Percentiles rank a stretch among this genome's conserved stretches.
phyloP scores from a whole-genome alignment of 2,888 invertebrate genomes.

The Drosophila subquinaria region DNA sequence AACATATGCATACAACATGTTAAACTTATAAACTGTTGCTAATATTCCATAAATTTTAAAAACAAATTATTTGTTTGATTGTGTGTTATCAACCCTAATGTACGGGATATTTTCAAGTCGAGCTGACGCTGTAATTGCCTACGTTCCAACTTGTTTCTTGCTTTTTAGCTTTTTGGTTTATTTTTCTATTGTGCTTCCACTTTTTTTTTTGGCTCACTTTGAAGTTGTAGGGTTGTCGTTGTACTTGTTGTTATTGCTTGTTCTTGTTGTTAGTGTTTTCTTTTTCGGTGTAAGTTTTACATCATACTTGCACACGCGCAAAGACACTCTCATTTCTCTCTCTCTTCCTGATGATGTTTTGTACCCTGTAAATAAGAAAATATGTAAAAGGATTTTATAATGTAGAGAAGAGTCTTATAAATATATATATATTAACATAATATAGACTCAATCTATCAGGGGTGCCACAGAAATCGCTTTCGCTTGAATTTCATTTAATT shows the following conservation, averaged over 20 bases:
- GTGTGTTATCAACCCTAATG: not conserved
- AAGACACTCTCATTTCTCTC: conserved; percentile 10
- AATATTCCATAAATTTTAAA: not conserved
- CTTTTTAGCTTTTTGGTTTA: conserved; percentile 26
- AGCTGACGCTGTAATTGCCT: conserved; percentile 1
- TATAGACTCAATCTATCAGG: not conserved
- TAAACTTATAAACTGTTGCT: not conserved
- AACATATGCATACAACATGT: no score
- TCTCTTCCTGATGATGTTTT: conserved; percentile 19
- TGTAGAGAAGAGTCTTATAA: not conserved
- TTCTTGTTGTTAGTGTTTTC: conserved; percentile 44
- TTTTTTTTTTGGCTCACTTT: conserved; percentile 17
- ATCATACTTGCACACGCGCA: conserved; percentile 30
- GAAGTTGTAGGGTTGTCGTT: conserved; percentile 22
- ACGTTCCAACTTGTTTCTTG: conserved; percentile 32
- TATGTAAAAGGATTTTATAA: not conserved
- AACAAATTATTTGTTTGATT: not conserved
- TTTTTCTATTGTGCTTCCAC: conserved; percentile 28
- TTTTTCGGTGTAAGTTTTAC: conserved; percentile 51
- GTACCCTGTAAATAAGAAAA: conserved; percentile 13
- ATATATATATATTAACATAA: not conserved
- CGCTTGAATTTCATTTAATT: no score
- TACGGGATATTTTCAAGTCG: conserved; percentile 4
- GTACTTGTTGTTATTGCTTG: conserved; percentile 6
- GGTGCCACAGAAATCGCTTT: no score